Evolutionary conservation across 2,888 invertebrate species (phyloP), one percentile per base, ranked within the genome.

Genomic region (Junonia oenone): DNA sequence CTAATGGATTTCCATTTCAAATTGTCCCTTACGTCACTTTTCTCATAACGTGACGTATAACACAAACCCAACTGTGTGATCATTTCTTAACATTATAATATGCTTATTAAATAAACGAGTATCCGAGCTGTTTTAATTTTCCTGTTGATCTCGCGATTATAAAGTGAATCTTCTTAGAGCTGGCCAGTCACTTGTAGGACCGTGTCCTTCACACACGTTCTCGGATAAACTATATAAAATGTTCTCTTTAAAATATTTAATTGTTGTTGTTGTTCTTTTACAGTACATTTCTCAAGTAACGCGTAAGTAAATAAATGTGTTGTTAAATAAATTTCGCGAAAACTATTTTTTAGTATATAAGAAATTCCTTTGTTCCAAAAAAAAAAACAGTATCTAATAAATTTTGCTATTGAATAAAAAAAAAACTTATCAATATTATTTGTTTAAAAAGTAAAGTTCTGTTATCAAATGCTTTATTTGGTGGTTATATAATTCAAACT

Each of bases 221-320:
- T 37, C 11, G 17, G 31, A 13, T 22, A 11, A 46, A 46, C 13
- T 49, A 29, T 45, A 46, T 29, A 59, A 48, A 48, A 68, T 68
- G 64, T 43, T 57, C 46, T 52, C 61, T 31, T 51, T 56, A 5
- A 66, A 62, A 33, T 55, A 38, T 26, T 19, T 62, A 35, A 55
- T 50, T 43, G 56, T 63, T 57, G 51, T 63, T 37, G 53, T 67
- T 48, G 50, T 60, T 22, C 22, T 22, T 29, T 40, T 64, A 29
- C 59, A 61, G 19, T 55, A 46, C 13, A 35, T 62, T 45, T 53
- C 48, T 51, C 57, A 61, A 27, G 45, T 60, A 29, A 56, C 66
- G 19, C 59, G 68, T 68, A 66, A 64, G 68, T 68, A 48, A 54
- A 43, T 40, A 17, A 45, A 43, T 5, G 50, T 55, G 37, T 48